These are phyloP conservation scores for Conops quadrifasciatus DNA, from an alignment of 2,888 invertebrate genomes.

Conservation along the genomic window DNA sequence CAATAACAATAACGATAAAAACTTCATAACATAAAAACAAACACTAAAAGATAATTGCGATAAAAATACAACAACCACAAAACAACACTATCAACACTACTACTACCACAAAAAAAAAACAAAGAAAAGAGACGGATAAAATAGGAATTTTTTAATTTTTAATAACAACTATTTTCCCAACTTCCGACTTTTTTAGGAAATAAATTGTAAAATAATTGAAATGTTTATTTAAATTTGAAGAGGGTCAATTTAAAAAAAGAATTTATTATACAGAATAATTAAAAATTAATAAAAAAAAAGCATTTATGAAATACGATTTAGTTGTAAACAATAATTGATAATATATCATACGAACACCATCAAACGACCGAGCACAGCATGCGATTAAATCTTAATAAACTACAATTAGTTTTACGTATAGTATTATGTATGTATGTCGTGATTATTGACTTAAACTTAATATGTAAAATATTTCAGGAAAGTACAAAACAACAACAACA, in stretches of 20 bases:
- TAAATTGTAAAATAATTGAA: neutral
- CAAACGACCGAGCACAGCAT: neutral
- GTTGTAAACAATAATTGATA: too few relatives aligned
- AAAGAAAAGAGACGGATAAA: too few relatives aligned
- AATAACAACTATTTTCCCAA: neutral
- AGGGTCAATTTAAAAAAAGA: too few relatives aligned
- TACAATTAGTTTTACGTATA: neutral
- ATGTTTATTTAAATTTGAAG: too few relatives aligned
- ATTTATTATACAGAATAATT: too few relatives aligned
- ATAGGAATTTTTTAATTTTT: too few relatives aligned
- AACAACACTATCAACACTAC: too few relatives aligned
- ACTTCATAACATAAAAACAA: too few relatives aligned
- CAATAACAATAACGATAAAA: too few relatives aligned
- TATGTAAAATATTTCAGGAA: neutral
- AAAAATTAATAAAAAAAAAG: neutral
- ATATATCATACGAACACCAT: neutral
- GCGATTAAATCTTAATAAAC: neutral
- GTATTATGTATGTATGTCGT: neutral
- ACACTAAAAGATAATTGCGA: too few relatives aligned
- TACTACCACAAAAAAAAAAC: too few relatives aligned
- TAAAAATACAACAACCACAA: too few relatives aligned
- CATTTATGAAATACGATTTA: neutral
- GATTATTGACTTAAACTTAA: neutral
- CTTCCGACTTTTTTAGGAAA: conserved; percentile 36
- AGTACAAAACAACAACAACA: neutral